Evolutionary conservation across 2,888 invertebrate species (phyloP).

Genomic region (Apoda limacodes): DNA sequence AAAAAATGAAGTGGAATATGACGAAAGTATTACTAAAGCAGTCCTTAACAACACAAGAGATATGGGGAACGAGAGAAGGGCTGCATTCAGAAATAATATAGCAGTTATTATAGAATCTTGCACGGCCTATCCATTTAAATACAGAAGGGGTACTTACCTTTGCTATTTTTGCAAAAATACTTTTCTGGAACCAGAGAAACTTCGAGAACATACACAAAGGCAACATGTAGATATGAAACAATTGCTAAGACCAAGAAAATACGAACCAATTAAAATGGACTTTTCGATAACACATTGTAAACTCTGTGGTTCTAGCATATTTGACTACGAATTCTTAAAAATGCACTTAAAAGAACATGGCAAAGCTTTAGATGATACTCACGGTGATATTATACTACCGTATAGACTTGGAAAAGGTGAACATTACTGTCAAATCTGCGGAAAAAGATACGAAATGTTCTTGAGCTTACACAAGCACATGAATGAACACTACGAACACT

Average conservation of each 20-base stretch:
- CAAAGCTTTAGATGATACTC: constrained; percentile 37
- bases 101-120: constrained; percentile 41
- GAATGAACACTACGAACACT: constrained; percentile 59
- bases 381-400: constrained; percentile 52
- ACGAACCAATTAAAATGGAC: constrained; percentile 58
- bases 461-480: constrained; percentile 56
- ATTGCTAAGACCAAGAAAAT: constrained; percentile 44
- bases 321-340: constrained; percentile 41
- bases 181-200: constrained; percentile 51
- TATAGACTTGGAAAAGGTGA: constrained; percentile 52
- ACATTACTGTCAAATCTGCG: constrained; percentile 52
- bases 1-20: constrained; percentile 37
- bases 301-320: constrained; percentile 35
- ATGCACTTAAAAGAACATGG: constrained; percentile 42
- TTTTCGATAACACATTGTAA: constrained; percentile 43
- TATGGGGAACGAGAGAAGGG: constrained; percentile 37
- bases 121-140: constrained; percentile 59
- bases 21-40: constrained; percentile 16
- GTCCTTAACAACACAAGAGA: constrained; percentile 16
- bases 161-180: constrained; percentile 54
- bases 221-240: constrained; percentile 37
- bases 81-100: constrained; percentile 50
- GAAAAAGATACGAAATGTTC: constrained; percentile 55
- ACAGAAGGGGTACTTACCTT: constrained; percentile 51
- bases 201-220: constrained; percentile 42